These are phyloP conservation scores for Lysandra bellargus DNA, from an alignment of 2,888 invertebrate genomes.

Conservation along the genomic window DNA sequence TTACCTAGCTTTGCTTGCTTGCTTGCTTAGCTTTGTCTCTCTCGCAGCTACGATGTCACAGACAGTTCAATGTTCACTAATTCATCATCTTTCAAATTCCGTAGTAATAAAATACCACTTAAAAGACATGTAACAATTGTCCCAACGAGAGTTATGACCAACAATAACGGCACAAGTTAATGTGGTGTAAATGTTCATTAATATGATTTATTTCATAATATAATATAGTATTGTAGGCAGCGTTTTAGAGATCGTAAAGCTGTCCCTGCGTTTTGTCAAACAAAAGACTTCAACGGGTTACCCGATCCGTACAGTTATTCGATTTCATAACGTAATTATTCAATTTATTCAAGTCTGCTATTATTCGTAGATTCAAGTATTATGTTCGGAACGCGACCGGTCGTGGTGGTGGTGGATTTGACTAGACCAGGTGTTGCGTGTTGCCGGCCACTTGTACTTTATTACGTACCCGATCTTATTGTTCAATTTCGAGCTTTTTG, in stretches of 20 bases:
- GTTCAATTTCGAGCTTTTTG: slow-evolving; percentile 14
- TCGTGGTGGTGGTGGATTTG: slow-evolving; percentile 32
- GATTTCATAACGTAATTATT: slow-evolving; percentile 44
- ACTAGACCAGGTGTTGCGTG: slow-evolving; percentile 40
- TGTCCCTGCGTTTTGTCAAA: slow-evolving; percentile 25
- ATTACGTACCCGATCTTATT: slow-evolving; percentile 23
- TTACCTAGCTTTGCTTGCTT: no score
- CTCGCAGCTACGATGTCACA: no score
- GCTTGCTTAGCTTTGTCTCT: no score
- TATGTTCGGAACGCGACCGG: slow-evolving; percentile 37
- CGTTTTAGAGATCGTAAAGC: slow-evolving; percentile 15
- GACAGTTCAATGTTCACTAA: not conserved
- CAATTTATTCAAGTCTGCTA: slow-evolving; percentile 31
- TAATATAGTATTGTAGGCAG: not conserved
- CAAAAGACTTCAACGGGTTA: slow-evolving; percentile 30
- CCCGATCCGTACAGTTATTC: slow-evolving; percentile 37
- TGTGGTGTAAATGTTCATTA: not conserved
- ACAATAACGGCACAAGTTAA: not conserved
- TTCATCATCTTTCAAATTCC: not conserved
- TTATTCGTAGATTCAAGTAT: slow-evolving; percentile 18
- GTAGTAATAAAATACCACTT: not conserved
- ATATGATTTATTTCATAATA: not conserved
- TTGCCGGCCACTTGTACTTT: slow-evolving; percentile 29
- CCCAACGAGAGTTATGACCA: not conserved
- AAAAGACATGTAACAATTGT: not conserved